Percentiles rank a stretch among this genome's conserved stretches.
These are phyloP conservation scores for Serinus canaria DNA, from an alignment of 2,113 vertebrate species.

Conservation along the genomic window DNA sequence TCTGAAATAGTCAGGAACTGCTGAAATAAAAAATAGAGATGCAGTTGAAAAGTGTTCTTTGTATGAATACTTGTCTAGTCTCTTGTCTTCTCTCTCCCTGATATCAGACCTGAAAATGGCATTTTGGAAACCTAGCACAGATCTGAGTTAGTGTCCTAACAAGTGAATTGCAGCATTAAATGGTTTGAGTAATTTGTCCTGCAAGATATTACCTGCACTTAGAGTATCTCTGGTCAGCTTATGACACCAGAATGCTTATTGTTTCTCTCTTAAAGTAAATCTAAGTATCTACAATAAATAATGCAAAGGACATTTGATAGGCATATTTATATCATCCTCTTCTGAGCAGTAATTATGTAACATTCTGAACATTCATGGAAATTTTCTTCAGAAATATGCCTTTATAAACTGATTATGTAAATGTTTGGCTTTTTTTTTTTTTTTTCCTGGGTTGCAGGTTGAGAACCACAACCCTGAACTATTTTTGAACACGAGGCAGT, in stretches of 20 bases:
- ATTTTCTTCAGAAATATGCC: not conserved
- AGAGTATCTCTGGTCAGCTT: not conserved
- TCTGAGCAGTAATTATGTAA: not conserved
- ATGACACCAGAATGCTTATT: not conserved
- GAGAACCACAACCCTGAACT: not conserved
- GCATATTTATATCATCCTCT: not conserved
- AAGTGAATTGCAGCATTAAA: not conserved
- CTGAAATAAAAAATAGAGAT: not conserved
- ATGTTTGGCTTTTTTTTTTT: not conserved
- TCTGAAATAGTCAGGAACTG: not conserved
- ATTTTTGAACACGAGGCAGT: not conserved
- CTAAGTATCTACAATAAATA: not conserved
- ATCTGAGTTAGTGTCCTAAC: not conserved
- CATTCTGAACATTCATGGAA: not conserved
- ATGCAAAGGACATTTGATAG: not conserved
- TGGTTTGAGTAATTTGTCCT: not conserved
- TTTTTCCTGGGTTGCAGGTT: not conserved
- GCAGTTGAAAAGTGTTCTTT: not conserved
- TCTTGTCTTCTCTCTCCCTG: not conserved
- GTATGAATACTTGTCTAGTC: not conserved
- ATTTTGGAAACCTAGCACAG: not conserved
- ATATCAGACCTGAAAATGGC: not conserved
- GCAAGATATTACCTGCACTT: not conserved
- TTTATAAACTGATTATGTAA: constrained; percentile 3
- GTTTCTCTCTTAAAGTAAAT: not conserved